Evolutionary conservation across 2,888 invertebrate genomes (phyloP), one percentile per base, ranked within the genome.

Genomic region (Microctonus brassicae): DNA sequence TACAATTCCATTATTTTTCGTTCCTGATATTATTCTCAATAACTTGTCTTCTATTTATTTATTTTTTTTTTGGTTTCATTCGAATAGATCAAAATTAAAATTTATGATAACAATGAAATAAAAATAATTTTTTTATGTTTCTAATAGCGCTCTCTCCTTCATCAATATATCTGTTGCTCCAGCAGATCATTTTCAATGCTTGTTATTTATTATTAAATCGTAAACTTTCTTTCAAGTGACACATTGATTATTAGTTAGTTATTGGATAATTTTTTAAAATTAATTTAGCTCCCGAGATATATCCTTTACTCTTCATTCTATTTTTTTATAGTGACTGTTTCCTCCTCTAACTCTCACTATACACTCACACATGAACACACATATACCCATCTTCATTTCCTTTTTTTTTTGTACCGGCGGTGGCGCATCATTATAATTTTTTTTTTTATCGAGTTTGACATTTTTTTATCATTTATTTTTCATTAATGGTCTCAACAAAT

Each of bases 151-250:
- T 26, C 33, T 58, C 29, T 26, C 29, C 33, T 29, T 20, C n/a
- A 5, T 29, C 58, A 17, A 11, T 13, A 24, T 3, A n/a, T 1
- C 0, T 2, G 20, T 36, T n/a, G 29, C 26, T 13, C 36, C 33
- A 11, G 17, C 20, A 65, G 53, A 65, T 65, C 55, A 65, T 29
- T 57, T 66, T 34, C 13, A 66, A 29, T 55, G 64, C 57, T 66
- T 29, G 17, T 33, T 33, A 42, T 52, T n/a, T 52, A 33, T 34
- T 52, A n/a, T 26, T 29, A 33, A 64, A 64, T 42, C 72, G 72
- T 75, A 75, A 69, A 73, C 71, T 75, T 78, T 75, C 57, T 69
- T 75, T 75, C 24, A 72, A 76, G 77, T 76, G 75, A 77, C 79
- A 70, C 76, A 73, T 73, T 64, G 76, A 78, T 75, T 70, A 64